Percentiles rank a stretch among this genome's conserved stretches.
phyloP scores from a whole-genome alignment of 2,797 vertebrate species.

The Acanthopagrus latus region DNA sequence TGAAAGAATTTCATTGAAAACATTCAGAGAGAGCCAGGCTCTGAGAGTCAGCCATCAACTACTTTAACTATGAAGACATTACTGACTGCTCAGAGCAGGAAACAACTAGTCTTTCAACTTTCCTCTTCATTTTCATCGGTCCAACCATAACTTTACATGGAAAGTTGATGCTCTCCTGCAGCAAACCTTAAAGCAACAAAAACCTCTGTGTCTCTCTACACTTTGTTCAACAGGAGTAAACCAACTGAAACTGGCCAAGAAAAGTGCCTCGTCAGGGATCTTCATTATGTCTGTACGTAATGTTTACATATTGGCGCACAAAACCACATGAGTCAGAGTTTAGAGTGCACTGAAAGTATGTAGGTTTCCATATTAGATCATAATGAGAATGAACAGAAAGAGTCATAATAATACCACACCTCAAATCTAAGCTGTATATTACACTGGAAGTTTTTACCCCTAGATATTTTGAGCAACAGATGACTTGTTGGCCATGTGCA shows the following conservation, averaged over 20 bases:
- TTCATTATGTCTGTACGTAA: conserved; percentile 3
- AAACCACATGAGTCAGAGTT: conserved; percentile 13
- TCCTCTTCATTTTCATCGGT: background rate
- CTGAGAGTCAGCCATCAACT: background rate
- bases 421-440: background rate
- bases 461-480: background rate
- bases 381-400: background rate
- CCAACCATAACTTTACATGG: background rate
- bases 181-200: conserved; percentile 18
- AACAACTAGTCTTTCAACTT: background rate
- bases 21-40: background rate
- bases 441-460: background rate
- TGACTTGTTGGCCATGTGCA: background rate
- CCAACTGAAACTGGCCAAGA: background rate
- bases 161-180: accelerated
- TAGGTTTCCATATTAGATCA: conserved; percentile 12
- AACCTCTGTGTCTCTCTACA: background rate
- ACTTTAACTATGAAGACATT: background rate
- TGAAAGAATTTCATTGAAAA: background rate
- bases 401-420: background rate
- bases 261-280: background rate
- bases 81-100: background rate
- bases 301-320: background rate
- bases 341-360: conserved; percentile 15
- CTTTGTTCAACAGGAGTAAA: background rate